phyloP scores from a whole-genome alignment of 2,888 invertebrate genomes.

The Alcis repandata region DNA sequence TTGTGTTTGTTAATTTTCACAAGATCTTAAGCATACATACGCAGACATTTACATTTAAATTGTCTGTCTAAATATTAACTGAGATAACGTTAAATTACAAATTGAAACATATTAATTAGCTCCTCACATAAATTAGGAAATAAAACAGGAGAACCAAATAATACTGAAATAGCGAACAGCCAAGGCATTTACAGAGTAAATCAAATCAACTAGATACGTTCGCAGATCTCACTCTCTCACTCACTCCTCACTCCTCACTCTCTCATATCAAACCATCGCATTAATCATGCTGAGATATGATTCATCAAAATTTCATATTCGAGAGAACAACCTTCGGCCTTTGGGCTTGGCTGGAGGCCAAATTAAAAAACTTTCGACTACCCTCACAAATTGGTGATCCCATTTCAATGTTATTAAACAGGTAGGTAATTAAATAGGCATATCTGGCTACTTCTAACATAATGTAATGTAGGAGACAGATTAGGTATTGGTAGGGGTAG shows the following conservation, averaged over 20 bases:
- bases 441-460: not conserved
- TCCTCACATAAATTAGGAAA: too few species aligned
- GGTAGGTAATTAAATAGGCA: slow-evolving; percentile 1
- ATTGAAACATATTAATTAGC: too few species aligned
- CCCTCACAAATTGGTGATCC: slow-evolving; percentile 7
- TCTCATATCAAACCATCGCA: slow-evolving; percentile 13
- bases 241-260: too few species aligned
- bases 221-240: slow-evolving; percentile 1
- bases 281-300: slow-evolving; percentile 29
- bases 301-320: slow-evolving; percentile 42
- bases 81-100: too few species aligned
- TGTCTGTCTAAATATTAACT: too few species aligned
- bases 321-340: slow-evolving; percentile 1
- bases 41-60: too few species aligned
- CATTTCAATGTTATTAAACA: slow-evolving; percentile 15
- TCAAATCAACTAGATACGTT: not conserved
- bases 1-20: too few species aligned
- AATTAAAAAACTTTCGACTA: slow-evolving; percentile 56
- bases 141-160: not conserved
- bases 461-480: too few species aligned
- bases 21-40: too few species aligned
- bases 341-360: slow-evolving; percentile 50
- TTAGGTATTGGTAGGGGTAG: too few species aligned
- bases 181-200: not conserved
- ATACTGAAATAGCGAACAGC: not conserved